These are phyloP conservation scores for Dioctria linearis DNA, from an alignment of 2,888 invertebrate genomes.

Conservation along the genomic window DNA sequence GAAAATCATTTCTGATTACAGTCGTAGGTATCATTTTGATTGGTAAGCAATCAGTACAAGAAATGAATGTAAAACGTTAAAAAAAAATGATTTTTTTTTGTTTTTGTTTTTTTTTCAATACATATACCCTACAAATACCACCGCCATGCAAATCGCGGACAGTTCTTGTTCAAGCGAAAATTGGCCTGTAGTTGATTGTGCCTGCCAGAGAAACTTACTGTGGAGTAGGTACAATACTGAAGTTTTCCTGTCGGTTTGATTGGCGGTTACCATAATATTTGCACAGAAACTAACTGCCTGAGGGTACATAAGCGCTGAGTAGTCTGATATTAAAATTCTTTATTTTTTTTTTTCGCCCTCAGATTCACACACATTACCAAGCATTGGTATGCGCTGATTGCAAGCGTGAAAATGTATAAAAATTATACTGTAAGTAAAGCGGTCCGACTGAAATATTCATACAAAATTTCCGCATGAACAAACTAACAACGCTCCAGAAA, in stretches of 20 bases:
- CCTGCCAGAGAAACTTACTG: constrained; percentile 40
- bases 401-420: constrained; percentile 47
- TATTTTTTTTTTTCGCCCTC: neutral
- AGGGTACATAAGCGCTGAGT: constrained; percentile 30
- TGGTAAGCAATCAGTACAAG: constrained; percentile 41
- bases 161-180: constrained; percentile 27
- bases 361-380: constrained; percentile 19
- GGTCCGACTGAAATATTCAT: neutral
- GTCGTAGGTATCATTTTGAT: constrained; percentile 43
- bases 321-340: constrained; percentile 28
- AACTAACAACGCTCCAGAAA: constrained; percentile 24
- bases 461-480: constrained; percentile 44
- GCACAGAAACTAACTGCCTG: constrained; percentile 43
- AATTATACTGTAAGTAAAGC: constrained; percentile 15
- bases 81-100: no score
- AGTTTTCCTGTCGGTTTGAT: constrained; percentile 44
- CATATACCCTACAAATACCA: neutral
- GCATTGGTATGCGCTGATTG: constrained; percentile 1
- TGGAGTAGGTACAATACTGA: constrained; percentile 6
- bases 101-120: neutral
- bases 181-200: constrained; percentile 2
- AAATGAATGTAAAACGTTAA: constrained; percentile 45
- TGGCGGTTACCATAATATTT: constrained; percentile 50
- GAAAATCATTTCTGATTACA: constrained; percentile 46
- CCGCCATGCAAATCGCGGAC: neutral